Evolutionary conservation across 2,888 invertebrate species (phyloP).

Genomic region (Conomelus anceps): DNA sequence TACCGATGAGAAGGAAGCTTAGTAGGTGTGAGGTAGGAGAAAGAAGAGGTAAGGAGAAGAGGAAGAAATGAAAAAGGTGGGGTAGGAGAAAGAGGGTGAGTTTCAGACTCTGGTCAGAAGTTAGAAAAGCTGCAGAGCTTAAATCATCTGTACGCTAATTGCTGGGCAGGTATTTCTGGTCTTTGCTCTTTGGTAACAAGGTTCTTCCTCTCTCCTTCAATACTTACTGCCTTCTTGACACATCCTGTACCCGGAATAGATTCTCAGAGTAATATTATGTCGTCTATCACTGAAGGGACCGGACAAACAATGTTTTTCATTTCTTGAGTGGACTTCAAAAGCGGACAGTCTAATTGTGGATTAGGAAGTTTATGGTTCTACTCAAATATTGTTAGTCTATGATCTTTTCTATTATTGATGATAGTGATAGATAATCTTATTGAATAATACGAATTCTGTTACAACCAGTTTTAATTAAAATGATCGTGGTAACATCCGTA

Average conservation of each 20-base stretch:
- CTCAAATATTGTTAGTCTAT: too few species aligned
- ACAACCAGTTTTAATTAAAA: too few species aligned
- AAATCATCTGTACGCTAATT: neutral
- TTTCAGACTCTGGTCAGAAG: neutral
- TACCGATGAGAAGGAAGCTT: neutral
- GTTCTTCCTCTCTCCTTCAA: neutral
- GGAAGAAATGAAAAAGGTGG: neutral
- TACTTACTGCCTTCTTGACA: neutral
- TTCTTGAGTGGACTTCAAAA: neutral
- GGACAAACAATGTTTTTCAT: too few species aligned
- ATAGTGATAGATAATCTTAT: too few species aligned
- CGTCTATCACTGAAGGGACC: neutral
- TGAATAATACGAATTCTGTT: too few species aligned
- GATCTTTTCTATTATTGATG: too few species aligned
- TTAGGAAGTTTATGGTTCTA: neutral
- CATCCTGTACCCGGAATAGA: neutral
- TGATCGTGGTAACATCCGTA: too few species aligned
- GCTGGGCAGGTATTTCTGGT: neutral
- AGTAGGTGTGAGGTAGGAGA: neutral
- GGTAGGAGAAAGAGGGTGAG: neutral
- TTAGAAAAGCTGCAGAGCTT: neutral
- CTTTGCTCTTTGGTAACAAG: neutral
- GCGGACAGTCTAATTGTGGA: too few species aligned
- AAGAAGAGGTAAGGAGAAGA: neutral
- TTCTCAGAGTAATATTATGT: neutral